phyloP scores from a whole-genome alignment of 2,888 invertebrate species.

The Laothoe populi region DNA sequence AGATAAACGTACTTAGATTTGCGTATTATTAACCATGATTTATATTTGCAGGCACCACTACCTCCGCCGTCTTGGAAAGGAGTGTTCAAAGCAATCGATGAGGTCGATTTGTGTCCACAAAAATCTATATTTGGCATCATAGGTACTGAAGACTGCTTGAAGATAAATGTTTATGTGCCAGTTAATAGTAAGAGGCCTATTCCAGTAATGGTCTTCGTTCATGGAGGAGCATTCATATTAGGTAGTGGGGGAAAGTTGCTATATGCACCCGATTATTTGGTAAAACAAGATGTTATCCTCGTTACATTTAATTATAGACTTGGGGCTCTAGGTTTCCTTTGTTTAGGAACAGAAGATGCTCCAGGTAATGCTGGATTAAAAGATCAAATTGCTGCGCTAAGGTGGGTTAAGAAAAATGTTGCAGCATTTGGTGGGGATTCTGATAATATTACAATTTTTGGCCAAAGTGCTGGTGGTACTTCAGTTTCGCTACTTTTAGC shows the following conservation, averaged over 20 bases:
- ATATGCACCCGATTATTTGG: constrained; percentile 69
- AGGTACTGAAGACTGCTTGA: constrained; percentile 72
- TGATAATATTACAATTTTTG: constrained; percentile 74
- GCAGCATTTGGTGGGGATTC: constrained; percentile 75
- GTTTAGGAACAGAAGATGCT: constrained; percentile 71
- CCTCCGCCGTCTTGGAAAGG: constrained; percentile 74
- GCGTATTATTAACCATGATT: background rate
- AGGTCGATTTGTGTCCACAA: constrained; percentile 67
- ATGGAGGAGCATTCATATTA: constrained; percentile 71
- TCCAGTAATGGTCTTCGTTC: constrained; percentile 75
- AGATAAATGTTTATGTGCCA: constrained; percentile 72
- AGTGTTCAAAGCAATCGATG: constrained; percentile 65
- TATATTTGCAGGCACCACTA: constrained; percentile 61
- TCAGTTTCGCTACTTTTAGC: constrained; percentile 63
- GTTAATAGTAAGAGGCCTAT: constrained; percentile 48
- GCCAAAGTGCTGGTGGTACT: constrained; percentile 74
- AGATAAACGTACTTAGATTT: too few species aligned
- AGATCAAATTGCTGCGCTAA: constrained; percentile 75
- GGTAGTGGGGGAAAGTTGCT: constrained; percentile 71
- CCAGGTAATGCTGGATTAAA: constrained; percentile 77
- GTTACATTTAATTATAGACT: constrained; percentile 77
- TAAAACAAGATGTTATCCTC: constrained; percentile 67
- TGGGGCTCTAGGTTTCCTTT: constrained; percentile 70
- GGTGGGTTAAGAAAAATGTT: constrained; percentile 75
- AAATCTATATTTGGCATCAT: constrained; percentile 46